phyloP scores from a whole-genome alignment of 1,140 invertebrate genomes.

The Lanistes nyassanus region DNA sequence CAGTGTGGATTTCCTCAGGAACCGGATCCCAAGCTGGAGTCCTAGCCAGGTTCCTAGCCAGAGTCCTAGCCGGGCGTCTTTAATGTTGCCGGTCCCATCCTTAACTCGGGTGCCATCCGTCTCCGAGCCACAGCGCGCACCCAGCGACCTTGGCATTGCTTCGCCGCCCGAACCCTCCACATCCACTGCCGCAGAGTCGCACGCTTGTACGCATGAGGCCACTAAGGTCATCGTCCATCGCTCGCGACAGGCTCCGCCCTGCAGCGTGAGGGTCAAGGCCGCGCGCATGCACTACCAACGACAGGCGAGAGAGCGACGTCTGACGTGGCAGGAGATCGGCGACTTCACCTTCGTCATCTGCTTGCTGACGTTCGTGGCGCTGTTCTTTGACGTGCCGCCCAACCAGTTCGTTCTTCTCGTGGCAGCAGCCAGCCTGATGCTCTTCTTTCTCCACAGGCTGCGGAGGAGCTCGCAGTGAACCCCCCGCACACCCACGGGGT shows the following conservation, averaged over 20 bases:
- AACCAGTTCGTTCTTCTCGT: constrained; percentile 19
- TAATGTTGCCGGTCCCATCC: constrained; percentile 3
- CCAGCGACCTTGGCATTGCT: background rate
- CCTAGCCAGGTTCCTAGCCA: background rate
- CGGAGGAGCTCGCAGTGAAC: too few relatives aligned
- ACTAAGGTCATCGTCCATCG: too few relatives aligned
- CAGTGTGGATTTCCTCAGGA: background rate
- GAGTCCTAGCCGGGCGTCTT: background rate
- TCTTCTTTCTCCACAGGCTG: too few relatives aligned
- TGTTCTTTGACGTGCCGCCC: constrained; percentile 13
- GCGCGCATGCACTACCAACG: background rate
- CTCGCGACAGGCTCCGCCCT: background rate
- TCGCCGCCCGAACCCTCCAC: background rate
- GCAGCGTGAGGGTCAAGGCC: background rate
- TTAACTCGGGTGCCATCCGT: background rate
- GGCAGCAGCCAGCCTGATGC: background rate
- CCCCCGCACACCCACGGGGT: too few relatives aligned
- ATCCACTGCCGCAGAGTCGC: background rate
- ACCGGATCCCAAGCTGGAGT: background rate
- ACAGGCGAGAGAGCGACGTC: background rate
- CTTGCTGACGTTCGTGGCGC: constrained; percentile 16
- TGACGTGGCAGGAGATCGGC: constrained; percentile 11
- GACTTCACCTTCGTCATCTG: constrained; percentile 11
- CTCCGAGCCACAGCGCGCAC: background rate
- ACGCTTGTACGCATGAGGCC: background rate